These are phyloP conservation scores for Eretmocerus hayati DNA, from an alignment of 2,888 invertebrate genomes.

Conservation along the genomic window DNA sequence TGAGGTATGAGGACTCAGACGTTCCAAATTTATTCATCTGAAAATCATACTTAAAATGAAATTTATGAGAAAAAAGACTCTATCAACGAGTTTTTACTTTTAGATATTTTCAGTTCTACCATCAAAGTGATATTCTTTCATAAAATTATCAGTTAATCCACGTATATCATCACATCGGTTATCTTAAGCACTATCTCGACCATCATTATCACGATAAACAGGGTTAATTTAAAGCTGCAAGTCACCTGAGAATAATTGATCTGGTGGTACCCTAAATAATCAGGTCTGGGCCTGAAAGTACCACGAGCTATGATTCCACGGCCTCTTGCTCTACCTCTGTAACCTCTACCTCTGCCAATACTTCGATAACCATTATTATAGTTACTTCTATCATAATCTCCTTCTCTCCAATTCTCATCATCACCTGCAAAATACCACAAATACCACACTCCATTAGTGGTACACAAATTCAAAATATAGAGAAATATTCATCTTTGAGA, in stretches of 20 bases:
- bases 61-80: too few species aligned
- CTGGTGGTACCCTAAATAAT: slow-evolving; percentile 48
- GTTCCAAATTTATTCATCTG: slow-evolving; percentile 29
- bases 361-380: slow-evolving; percentile 26
- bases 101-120: slow-evolving; percentile 12
- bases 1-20: slow-evolving; percentile 41
- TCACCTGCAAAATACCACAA: slow-evolving; percentile 26
- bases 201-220: too few species aligned
- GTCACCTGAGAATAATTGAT: slow-evolving; percentile 48
- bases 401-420: slow-evolving; percentile 39
- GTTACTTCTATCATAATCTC: slow-evolving; percentile 38
- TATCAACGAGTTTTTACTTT: too few species aligned
- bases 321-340: slow-evolving; percentile 48
- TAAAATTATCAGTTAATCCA: slow-evolving; percentile 2
- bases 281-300: slow-evolving; percentile 45
- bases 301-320: slow-evolving; percentile 49
- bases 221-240: too few species aligned
- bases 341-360: slow-evolving; percentile 38
- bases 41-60: too few species aligned
- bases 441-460: too few species aligned
- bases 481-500: too few species aligned
- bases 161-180: not conserved
- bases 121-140: slow-evolving; percentile 8
- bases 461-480: too few species aligned
- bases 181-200: too few species aligned